Percentiles rank a stretch among this genome's conserved stretches.
Evolutionary conservation across 2,888 invertebrate genomes (phyloP).

Genomic region (Thelaira solivaga): DNA sequence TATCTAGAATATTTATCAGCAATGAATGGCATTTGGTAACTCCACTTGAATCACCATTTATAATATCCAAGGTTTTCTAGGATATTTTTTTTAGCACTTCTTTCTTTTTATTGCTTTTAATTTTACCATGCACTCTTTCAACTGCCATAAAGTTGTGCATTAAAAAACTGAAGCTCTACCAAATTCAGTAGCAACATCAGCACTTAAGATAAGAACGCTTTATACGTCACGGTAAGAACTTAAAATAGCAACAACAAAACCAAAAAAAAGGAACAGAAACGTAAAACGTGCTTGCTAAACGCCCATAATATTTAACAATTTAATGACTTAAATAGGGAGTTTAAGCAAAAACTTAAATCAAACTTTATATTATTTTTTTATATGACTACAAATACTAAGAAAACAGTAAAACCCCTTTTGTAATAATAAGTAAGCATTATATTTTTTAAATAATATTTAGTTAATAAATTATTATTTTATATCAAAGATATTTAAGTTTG

Average conservation of each 20-base stretch:
- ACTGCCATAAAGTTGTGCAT: not conserved
- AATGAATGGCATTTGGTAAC: too few species aligned
- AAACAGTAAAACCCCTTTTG: not conserved
- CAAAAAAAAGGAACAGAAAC: not conserved
- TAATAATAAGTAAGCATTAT: too few species aligned
- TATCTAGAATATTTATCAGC: too few species aligned
- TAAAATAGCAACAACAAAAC: not conserved
- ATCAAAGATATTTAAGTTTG: too few species aligned
- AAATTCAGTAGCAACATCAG: slow-evolving; percentile 49
- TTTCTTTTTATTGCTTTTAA: slow-evolving; percentile 20
- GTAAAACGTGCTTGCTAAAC: slow-evolving; percentile 46
- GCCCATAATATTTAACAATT: slow-evolving; percentile 53
- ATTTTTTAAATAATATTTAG: too few species aligned
- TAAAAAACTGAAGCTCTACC: not conserved
- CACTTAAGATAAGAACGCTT: slow-evolving; percentile 45
- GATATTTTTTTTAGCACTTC: not conserved
- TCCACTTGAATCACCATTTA: too few species aligned
- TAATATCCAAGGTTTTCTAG: too few species aligned
- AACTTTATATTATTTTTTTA: not conserved
- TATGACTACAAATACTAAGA: not conserved
- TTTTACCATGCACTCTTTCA: slow-evolving; percentile 20
- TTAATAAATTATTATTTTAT: too few species aligned
- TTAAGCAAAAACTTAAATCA: not conserved
- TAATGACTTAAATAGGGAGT: slow-evolving; percentile 50
- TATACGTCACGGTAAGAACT: slow-evolving; percentile 2